These are phyloP conservation scores for Steinernema hermaphroditum DNA, from an alignment of 2,888 invertebrate genomes.

Conservation along the genomic window DNA sequence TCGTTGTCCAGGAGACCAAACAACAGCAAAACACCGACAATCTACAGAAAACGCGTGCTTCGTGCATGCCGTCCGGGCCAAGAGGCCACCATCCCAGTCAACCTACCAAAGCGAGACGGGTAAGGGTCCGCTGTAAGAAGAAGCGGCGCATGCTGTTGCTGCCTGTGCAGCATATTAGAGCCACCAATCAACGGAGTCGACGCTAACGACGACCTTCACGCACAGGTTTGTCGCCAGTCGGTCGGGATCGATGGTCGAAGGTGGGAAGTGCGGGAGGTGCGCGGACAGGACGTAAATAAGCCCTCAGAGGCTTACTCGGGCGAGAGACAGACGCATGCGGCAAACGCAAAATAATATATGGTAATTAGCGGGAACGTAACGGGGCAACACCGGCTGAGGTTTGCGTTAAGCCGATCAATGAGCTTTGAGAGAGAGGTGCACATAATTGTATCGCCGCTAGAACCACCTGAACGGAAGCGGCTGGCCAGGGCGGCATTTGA, in stretches of 20 bases:
- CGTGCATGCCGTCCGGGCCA: neutral
- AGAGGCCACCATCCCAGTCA: neutral
- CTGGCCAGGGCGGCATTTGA: neutral
- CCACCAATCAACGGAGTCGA: slow-evolving; percentile 15
- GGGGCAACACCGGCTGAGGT: slow-evolving; percentile 30
- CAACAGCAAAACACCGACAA: slow-evolving; percentile 18
- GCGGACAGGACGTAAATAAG: slow-evolving; percentile 27
- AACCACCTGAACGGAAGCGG: slow-evolving; percentile 20
- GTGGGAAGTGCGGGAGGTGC: slow-evolving; percentile 31
- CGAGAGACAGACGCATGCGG: slow-evolving; percentile 15
- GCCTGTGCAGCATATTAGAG: slow-evolving; percentile 25
- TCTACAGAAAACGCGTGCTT: neutral
- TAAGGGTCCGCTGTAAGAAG: slow-evolving; percentile 22
- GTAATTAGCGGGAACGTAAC: slow-evolving; percentile 30
- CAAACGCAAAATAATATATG: slow-evolving; percentile 28
- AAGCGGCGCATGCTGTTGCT: slow-evolving; percentile 23
- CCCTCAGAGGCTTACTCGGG: slow-evolving; percentile 24
- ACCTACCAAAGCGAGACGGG: slow-evolving; percentile 27
- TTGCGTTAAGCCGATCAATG: slow-evolving; percentile 31
- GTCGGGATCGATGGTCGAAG: slow-evolving; percentile 21
- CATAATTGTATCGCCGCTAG: slow-evolving; percentile 5
- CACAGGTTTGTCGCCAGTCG: slow-evolving; percentile 25
- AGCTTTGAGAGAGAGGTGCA: slow-evolving; percentile 5
- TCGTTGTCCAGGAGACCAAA: slow-evolving; percentile 25
- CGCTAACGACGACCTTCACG: slow-evolving; percentile 27